Evolutionary conservation across 2,888 invertebrate species (phyloP).

Genomic region (Sarcophaga rosellei): DNA sequence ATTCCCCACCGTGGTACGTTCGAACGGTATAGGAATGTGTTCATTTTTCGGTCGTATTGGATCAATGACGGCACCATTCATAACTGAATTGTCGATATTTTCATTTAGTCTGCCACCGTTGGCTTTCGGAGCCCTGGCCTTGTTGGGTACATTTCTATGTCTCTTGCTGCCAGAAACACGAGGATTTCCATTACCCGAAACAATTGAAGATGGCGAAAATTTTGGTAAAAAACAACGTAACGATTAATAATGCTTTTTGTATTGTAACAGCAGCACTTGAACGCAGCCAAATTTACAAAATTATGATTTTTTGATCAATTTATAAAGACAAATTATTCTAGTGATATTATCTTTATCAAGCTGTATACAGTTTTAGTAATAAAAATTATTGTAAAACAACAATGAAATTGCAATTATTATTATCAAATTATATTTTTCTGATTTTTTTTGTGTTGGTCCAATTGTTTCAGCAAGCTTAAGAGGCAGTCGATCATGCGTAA

Average conservation of each 20-base stretch:
- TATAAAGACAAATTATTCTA: too few relatives aligned
- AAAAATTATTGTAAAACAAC: too few relatives aligned
- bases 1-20: slow-evolving; percentile 94
- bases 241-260: slow-evolving; percentile 1
- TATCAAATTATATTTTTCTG: too few relatives aligned
- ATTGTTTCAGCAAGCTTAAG: too few relatives aligned
- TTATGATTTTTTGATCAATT: too few relatives aligned
- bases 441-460: too few relatives aligned
- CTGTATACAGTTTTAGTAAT: too few relatives aligned
- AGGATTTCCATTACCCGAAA: slow-evolving; percentile 86
- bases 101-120: slow-evolving; percentile 86
- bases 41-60: slow-evolving; percentile 93
- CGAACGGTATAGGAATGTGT: slow-evolving; percentile 92
- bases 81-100: slow-evolving; percentile 82
- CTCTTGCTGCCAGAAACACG: slow-evolving; percentile 85
- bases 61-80: slow-evolving; percentile 92
- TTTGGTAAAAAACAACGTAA: slow-evolving; percentile 81
- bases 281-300: background rate
- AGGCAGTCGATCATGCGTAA: too few relatives aligned
- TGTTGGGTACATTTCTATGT: slow-evolving; percentile 86
- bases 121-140: slow-evolving; percentile 87
- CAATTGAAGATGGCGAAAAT: slow-evolving; percentile 89
- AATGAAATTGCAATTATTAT: too few relatives aligned
- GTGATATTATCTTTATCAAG: too few relatives aligned
- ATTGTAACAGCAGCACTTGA: background rate